These are phyloP conservation scores for Oscheius sp. DNA, from an alignment of 2,888 invertebrate species.

Conservation along the genomic window DNA sequence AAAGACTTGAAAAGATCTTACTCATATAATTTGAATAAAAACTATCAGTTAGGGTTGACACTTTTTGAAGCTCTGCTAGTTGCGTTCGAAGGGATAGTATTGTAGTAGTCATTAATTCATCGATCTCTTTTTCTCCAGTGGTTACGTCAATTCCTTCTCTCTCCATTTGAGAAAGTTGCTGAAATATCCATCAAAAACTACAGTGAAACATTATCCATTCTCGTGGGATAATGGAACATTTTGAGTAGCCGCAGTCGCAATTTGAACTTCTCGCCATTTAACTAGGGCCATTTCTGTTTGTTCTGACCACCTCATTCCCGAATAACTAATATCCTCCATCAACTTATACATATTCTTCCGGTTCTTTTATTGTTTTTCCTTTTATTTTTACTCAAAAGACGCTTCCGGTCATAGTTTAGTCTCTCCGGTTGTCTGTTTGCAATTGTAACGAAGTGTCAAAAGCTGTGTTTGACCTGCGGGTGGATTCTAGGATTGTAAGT, in stretches of 20 bases:
- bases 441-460: constrained; percentile 17
- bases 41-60: constrained; percentile 28
- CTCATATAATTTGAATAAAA: constrained; percentile 38
- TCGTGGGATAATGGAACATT: neutral
- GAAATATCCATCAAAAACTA: constrained; percentile 24
- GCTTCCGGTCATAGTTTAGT: neutral
- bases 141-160: constrained; percentile 31
- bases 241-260: neutral
- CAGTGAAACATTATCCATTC: neutral
- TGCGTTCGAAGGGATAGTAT: constrained; percentile 38
- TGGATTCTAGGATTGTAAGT: too few relatives aligned
- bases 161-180: constrained; percentile 40
- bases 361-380: neutral
- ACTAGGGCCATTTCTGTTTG: constrained; percentile 5
- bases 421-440: constrained; percentile 9
- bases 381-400: neutral
- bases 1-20: neutral
- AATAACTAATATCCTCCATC: constrained; percentile 10
- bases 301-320: neutral
- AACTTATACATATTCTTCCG: neutral
- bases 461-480: constrained; percentile 26
- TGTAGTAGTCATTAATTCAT: constrained; percentile 36
- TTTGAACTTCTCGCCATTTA: constrained; percentile 1
- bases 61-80: constrained; percentile 40
- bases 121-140: constrained; percentile 36